Base-by-base conservation (phyloP, 2,888 invertebrate genomes). In the Matsumyia berberina region DNA sequence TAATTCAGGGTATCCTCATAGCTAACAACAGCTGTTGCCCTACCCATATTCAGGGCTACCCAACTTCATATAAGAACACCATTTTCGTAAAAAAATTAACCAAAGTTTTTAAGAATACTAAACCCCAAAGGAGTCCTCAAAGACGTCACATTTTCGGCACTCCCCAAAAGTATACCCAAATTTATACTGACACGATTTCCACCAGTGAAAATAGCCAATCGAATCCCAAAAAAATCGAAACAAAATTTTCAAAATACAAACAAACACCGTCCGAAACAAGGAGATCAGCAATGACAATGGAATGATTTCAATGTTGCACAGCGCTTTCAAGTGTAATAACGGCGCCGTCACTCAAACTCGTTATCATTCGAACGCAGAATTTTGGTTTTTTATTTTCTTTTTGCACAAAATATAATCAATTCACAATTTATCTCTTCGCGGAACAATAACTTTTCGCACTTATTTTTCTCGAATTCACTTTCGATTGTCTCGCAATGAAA, bases 251-350 rank as follows among this genome's bases (percentile, higher is more conserved):
- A 33, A 51, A 12, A 35, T n/a, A 57, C 49, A 66, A 58, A 67
- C 51, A 73, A 31, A 35, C 49, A 33, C 11, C 7, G 35, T 6
- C n/a, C 19, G 7, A 31, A 29, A 29, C 17, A n/a, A 33, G 31
- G n/a, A 33, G 11, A 35, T 17, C 15, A 42, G 17, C 53, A 44
- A 44, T 69, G 60, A 67, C 29, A 80, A 53, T 69, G 74, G 15
- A 60, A 69, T 80, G 46, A 74, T 74, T 74, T 74, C 74, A 55
- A 67, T 66, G n/a, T 58, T 46, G n/a, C 33, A 0, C 29, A 19
- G 55, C 3, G 1, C 33, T n/a, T 44, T 3, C 8, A 44, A 44
- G 5, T 44, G 17, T 44, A 44, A 46, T 9, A 42, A 62, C 31
- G 19, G 24, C 35, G 58, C 17, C 31, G 35, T 33, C n/a, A 42